phyloP scores from a whole-genome alignment of 2,797 vertebrate genomes.

The Scyliorhinus canicula region DNA sequence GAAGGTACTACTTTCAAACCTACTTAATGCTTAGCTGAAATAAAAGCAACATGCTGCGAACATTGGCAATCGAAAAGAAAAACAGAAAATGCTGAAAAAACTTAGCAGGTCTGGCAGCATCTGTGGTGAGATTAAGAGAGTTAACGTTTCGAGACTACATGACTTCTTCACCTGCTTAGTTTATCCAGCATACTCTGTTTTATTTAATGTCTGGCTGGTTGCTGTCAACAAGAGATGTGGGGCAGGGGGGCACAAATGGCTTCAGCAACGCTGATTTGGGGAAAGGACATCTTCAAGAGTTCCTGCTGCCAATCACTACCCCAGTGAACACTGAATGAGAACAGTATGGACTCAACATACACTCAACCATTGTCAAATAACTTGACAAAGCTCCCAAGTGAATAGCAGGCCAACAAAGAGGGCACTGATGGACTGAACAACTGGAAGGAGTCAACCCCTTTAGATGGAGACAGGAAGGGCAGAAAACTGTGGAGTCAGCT shows the following conservation, averaged over 20 bases:
- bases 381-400: neutral
- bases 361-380: neutral
- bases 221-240: neutral
- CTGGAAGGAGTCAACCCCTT: neutral
- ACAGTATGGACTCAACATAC: neutral
- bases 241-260: neutral
- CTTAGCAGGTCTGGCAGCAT: too few species aligned
- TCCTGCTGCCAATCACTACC: neutral
- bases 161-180: too few species aligned
- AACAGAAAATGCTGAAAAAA: too few species aligned
- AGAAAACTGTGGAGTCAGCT: conserved; percentile 19
- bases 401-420: neutral
- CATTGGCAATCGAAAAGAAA: too few species aligned
- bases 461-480: neutral
- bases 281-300: neutral
- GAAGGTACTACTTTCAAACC: neutral
- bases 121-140: too few species aligned
- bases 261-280: neutral
- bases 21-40: neutral
- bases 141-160: too few species aligned
- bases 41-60: too few species aligned
- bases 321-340: neutral
- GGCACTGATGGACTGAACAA: neutral
- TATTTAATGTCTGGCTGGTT: neutral
- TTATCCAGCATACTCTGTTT: neutral